Percentiles rank a stretch among this genome's conserved stretches.
These are phyloP conservation scores for Acleris sparsana DNA, from an alignment of 2,888 invertebrate genomes.

Conservation along the genomic window DNA sequence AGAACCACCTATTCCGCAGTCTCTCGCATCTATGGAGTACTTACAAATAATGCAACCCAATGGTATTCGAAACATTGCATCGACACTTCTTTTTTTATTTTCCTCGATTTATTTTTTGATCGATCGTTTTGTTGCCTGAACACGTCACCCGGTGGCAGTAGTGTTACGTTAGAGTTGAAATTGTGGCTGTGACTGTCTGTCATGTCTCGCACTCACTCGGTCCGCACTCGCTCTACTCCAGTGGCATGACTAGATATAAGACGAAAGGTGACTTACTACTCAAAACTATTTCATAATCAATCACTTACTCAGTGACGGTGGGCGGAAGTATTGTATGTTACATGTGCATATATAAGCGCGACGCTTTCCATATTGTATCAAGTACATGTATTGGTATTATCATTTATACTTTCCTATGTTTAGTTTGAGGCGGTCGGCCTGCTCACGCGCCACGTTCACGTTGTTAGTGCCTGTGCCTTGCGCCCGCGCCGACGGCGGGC, in stretches of 20 bases:
- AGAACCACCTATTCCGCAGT: constrained; percentile 81
- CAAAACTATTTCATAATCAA: constrained; percentile 82
- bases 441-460: constrained; percentile 66
- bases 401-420: constrained; percentile 52
- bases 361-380: constrained; percentile 72
- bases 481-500: constrained; percentile 32
- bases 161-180: constrained; percentile 63
- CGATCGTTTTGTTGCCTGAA: constrained; percentile 50
- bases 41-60: constrained; percentile 81
- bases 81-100: constrained; percentile 54
- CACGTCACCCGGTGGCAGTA: constrained; percentile 61
- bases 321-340: constrained; percentile 62
- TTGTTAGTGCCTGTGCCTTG: constrained; percentile 58
- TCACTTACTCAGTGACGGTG: constrained; percentile 61
- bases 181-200: constrained; percentile 80
- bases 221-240: constrained; percentile 54
- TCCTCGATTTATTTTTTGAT: constrained; percentile 52
- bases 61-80: constrained; percentile 79
- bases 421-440: constrained; percentile 50
- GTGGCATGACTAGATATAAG: constrained; percentile 70
- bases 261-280: constrained; percentile 88
- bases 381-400: constrained; percentile 56
- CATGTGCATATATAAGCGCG: constrained; percentile 67
- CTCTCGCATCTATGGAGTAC: constrained; percentile 81
- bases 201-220: constrained; percentile 58